These are phyloP conservation scores for Nebria salina DNA, from an alignment of 2,888 invertebrate genomes.

Conservation along the genomic window DNA sequence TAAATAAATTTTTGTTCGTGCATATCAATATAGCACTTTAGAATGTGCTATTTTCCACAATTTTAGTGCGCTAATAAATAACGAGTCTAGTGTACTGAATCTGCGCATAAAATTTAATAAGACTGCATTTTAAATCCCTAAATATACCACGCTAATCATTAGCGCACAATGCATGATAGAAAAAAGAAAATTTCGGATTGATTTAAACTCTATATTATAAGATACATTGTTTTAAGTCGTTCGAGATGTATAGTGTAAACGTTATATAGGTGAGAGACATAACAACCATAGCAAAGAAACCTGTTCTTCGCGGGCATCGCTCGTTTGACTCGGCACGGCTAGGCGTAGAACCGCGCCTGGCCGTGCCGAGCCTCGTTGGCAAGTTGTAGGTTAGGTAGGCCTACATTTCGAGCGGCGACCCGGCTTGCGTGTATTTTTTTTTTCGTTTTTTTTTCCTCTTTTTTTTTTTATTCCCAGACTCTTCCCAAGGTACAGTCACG, in stretches of 20 bases:
- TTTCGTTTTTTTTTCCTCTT: conserved; percentile 42
- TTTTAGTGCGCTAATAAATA: too few species aligned
- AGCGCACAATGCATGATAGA: background rate
- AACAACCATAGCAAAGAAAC: conserved; percentile 12
- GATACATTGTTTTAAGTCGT: conserved; percentile 4
- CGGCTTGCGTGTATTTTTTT: conserved; percentile 50
- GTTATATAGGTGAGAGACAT: background rate
- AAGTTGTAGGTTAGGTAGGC: conserved; percentile 47
- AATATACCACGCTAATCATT: too few species aligned
- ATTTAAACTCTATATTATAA: background rate
- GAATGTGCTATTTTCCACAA: too few species aligned
- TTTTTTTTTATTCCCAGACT: conserved; percentile 32
- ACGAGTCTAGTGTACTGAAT: too few species aligned
- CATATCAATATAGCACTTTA: too few species aligned
- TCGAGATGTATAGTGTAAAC: conserved; percentile 14
- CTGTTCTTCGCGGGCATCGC: conserved; percentile 15
- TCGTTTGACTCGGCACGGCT: conserved; percentile 22
- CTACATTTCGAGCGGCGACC: conserved; percentile 51
- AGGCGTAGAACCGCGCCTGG: background rate
- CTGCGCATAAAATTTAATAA: too few species aligned
- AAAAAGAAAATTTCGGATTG: background rate
- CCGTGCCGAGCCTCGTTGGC: conserved; percentile 21
- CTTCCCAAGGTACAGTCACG: conserved; percentile 38
- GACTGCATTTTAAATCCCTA: too few species aligned
- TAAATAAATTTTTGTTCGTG: too few species aligned